These are phyloP conservation scores for Ginglymostoma cirratum DNA, from an alignment of 2,113 vertebrate species.

Conservation along the genomic window DNA sequence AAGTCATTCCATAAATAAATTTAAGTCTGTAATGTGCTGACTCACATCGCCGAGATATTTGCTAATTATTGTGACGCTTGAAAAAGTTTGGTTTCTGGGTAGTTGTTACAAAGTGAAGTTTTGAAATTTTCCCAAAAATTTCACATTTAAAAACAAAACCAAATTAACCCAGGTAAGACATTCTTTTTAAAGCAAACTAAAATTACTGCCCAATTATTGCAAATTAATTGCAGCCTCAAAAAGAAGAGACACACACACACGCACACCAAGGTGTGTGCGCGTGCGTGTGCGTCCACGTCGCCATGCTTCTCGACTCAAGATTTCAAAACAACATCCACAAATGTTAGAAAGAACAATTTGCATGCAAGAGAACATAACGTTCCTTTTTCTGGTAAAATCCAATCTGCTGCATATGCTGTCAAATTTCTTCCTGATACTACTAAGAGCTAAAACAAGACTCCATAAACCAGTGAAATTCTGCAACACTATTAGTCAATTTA, in stretches of 20 bases:
- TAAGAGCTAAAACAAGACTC: not conserved
- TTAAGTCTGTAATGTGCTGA: not conserved
- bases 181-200: not conserved
- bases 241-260: not conserved
- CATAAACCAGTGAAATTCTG: not conserved
- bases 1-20: not conserved
- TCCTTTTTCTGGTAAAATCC: not conserved
- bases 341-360: not conserved
- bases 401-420: not conserved
- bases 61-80: not conserved
- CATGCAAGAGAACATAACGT: not conserved
- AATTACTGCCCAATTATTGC: not conserved
- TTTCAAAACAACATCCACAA: not conserved
- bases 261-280: too few relatives aligned
- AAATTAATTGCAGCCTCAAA: not conserved
- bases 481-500: not conserved
- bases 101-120: not conserved
- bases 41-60: not conserved
- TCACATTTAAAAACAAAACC: not conserved
- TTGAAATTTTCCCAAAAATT: not conserved
- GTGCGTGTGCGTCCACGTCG: too few relatives aligned
- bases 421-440: not conserved
- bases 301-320: not conserved
- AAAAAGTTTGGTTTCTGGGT: not conserved
- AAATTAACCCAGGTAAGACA: not conserved